These are phyloP conservation scores for Chlorodrepanis virens DNA, from an alignment of 2,113 vertebrate genomes.

Conservation along the genomic window DNA sequence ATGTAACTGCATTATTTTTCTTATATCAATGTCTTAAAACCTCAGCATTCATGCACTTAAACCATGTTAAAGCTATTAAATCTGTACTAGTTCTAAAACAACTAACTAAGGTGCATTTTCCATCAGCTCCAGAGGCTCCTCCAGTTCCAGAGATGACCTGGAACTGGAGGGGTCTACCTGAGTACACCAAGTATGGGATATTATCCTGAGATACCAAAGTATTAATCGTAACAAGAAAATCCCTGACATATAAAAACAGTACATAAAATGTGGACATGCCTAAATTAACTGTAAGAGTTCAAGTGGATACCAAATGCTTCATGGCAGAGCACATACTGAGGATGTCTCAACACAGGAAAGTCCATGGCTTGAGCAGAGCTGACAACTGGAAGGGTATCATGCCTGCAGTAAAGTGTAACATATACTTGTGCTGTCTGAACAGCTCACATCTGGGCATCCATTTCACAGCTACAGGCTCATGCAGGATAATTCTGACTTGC, in stretches of 20 bases:
- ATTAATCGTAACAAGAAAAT: not conserved
- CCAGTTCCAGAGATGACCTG: not conserved
- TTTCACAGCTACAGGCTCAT: not conserved
- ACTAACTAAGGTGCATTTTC: not conserved
- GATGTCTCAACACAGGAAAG: not conserved
- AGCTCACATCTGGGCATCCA: not conserved
- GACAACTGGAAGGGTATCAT: fast-evolving
- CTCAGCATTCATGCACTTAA: not conserved
- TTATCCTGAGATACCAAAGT: not conserved
- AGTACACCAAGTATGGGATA: not conserved
- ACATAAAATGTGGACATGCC: not conserved
- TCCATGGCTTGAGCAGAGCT: fast-evolving
- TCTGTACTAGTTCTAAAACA: not conserved
- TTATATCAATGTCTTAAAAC: not conserved
- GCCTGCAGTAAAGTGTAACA: not conserved
- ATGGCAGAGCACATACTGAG: not conserved
- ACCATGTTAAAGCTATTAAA: not conserved
- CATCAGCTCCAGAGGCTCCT: not conserved
- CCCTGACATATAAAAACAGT: not conserved
- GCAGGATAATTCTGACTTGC: not conserved
- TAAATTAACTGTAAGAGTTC: not conserved
- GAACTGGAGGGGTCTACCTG: not conserved
- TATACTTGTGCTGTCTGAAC: not conserved
- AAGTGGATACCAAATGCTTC: not conserved
- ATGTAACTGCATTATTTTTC: not conserved